These are phyloP conservation scores for Spea multiplicata DNA, from an alignment of 2,113 vertebrate genomes.

Conservation along the genomic window DNA sequence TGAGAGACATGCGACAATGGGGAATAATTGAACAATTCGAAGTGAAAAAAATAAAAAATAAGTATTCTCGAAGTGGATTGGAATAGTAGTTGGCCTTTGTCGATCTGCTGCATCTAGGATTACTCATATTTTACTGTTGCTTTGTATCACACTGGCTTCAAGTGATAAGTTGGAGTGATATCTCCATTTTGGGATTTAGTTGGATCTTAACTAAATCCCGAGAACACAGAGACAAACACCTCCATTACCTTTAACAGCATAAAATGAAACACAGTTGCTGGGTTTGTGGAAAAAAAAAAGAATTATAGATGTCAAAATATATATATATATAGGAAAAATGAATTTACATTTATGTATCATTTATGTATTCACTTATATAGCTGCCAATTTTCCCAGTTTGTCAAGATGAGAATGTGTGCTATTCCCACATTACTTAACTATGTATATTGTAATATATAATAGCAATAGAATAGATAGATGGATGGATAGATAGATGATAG, in stretches of 20 bases:
- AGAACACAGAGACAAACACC: too few species aligned
- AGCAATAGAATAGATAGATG: too few species aligned
- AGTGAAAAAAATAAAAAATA: background rate
- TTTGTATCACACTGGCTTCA: background rate
- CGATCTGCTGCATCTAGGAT: background rate
- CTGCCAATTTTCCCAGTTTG: too few species aligned
- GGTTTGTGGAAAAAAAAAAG: background rate
- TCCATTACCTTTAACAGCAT: background rate
- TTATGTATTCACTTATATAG: too few species aligned
- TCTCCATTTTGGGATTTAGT: background rate
- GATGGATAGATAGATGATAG: too few species aligned
- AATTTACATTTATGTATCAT: too few species aligned
- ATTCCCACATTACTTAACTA: too few species aligned
- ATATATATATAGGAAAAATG: too few species aligned
- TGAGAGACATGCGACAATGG: conserved; percentile 7
- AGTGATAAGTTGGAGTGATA: background rate
- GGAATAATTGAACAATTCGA: conserved; percentile 11
- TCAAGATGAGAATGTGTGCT: too few species aligned
- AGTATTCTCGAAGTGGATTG: conserved; percentile 12
- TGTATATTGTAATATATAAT: too few species aligned
- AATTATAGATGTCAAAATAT: too few species aligned
- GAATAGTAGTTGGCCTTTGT: background rate
- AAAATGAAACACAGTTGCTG: background rate
- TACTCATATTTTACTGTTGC: too few species aligned
- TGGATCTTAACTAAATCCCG: background rate